Conservation (phyloP, 1,140 invertebrate genomes). For the Zaprionus tsacasi region DNA sequence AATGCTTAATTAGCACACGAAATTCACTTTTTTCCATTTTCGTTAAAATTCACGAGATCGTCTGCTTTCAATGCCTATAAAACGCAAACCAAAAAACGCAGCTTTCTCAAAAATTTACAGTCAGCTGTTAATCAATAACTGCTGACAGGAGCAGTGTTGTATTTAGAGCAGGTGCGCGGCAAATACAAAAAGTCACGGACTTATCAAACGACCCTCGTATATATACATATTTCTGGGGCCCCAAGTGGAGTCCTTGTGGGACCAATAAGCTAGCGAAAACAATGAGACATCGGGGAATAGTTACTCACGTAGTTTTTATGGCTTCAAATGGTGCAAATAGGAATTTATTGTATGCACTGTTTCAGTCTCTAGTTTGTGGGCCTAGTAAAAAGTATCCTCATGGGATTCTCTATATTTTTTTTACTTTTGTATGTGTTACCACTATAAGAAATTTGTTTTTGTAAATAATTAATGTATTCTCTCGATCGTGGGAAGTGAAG, state of each 20-base stretch:
- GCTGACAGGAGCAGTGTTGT: too few species aligned
- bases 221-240: neutral
- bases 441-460: neutral
- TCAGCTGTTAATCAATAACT: too few species aligned
- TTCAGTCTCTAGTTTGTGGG: neutral
- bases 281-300: conserved; percentile 23
- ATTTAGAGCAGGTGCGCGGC: too few species aligned
- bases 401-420: neutral
- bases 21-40: too few species aligned
- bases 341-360: conserved; percentile 19
- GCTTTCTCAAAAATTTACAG: too few species aligned
- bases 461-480: neutral
- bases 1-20: too few species aligned
- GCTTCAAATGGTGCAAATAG: conserved; percentile 21
- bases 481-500: neutral
- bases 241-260: conserved; percentile 1
- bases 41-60: too few species aligned
- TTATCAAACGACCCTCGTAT: too few species aligned
- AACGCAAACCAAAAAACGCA: too few species aligned
- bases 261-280: conserved; percentile 13
- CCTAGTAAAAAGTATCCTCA: neutral
- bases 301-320: conserved; percentile 32
- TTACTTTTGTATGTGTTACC: neutral
- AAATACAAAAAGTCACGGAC: too few species aligned
- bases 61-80: too few species aligned